Conservation (phyloP, 1,140 invertebrate genomes). For the Notospermus geniculatus region DNA sequence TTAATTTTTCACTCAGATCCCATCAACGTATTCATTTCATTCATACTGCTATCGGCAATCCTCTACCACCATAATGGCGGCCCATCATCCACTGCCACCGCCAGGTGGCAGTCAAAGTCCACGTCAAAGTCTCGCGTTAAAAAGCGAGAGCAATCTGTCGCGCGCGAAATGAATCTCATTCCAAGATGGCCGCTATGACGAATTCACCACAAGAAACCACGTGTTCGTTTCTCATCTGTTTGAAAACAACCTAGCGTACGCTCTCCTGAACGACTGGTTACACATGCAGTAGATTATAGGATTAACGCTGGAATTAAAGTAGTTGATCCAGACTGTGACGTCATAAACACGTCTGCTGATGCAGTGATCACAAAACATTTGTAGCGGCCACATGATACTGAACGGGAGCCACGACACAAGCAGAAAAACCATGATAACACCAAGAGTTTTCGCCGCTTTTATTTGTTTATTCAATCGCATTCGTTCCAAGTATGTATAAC, state of each 20-base stretch:
- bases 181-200: no score
- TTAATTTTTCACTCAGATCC: no score
- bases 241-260: constrained; percentile 1
- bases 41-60: no score
- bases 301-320: neutral
- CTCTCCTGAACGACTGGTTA: constrained; percentile 4
- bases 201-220: no score
- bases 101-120: no score
- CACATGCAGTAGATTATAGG: constrained; percentile 1
- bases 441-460: constrained; percentile 1
- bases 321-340: constrained; percentile 9
- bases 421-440: neutral
- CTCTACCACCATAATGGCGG: no score
- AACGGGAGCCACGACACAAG: neutral
- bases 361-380: constrained; percentile 1
- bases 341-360: constrained; percentile 1
- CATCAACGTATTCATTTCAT: no score
- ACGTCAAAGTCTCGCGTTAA: no score
- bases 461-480: constrained; percentile 1
- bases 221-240: no score
- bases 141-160: no score
- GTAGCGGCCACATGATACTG: constrained; percentile 2
- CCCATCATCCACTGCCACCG: no score
- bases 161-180: no score
- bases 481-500: constrained; percentile 3